Evolutionary conservation across 1,140 invertebrate species (phyloP), one percentile per base, ranked within the genome.

Genomic region (Popillia japonica): DNA sequence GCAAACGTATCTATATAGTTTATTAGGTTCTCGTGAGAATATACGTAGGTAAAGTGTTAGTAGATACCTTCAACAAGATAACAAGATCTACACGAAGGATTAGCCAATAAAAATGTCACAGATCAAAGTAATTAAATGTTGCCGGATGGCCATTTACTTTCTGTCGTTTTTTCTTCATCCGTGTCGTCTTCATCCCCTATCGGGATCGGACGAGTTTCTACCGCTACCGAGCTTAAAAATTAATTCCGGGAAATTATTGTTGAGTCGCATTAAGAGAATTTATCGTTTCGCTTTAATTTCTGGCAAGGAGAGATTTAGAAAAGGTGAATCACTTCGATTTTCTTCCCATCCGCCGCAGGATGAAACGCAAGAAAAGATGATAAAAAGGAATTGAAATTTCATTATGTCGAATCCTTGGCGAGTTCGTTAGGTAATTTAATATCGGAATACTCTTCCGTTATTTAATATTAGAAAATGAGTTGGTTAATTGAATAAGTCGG

Each of bases 201-300:
- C 61, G 22, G 27, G 22, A 68, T 10, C 61, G 27, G 27, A 34
- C 61, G 61, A 68, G 61, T 14, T 68, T 68, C 22, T 8, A 34
- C 61, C 23, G 61, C 11, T 27, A 27, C 61, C 22, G 61, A 68
- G 61, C 61, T 68, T 68, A 68, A 68, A 68, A 68, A 68, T 68
- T 68, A 68, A 68, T 68, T 68, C 61, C 61, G 27, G 22, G 27
- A 68, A 68, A 68, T 68, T 68, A 68, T 68, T 68, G 61, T 68
- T 68, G 61, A 68, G 61, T 68, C 61, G 61, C 61, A 68, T 68
- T 68, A 68, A 68, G 17, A 23, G 22, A 68, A 68, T 68, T 68
- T 68, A 68, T 68, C 61, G 61, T 34, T 68, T 68, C 61, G 61
- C 20, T 68, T 68, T 68, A 68, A 68, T 68, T 68, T 68, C 61